Percentiles rank a stretch among this genome's conserved stretches.
phyloP scores from a whole-genome alignment of 2,797 vertebrate species.

The Todus mexicanus region DNA sequence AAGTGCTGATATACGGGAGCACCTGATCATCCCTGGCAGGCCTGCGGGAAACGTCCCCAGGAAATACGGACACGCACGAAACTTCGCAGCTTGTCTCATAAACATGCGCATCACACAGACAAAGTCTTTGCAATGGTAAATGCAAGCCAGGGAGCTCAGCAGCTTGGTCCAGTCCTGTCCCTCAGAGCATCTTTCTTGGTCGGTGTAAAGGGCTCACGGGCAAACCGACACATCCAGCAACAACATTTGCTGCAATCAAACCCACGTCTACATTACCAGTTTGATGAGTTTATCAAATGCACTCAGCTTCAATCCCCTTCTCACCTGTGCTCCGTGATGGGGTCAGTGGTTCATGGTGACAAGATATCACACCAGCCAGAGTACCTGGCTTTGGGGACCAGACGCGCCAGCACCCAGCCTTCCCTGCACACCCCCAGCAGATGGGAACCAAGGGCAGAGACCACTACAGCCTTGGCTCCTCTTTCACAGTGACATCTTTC shows the following conservation, averaged over 20 bases:
- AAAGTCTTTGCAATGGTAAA: background rate
- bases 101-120: background rate
- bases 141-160: background rate
- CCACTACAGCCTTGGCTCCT: background rate
- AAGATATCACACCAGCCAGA: fast-evolving
- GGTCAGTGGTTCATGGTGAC: fast-evolving
- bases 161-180: background rate
- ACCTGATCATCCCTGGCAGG: background rate
- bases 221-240: fast-evolving
- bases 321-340: fast-evolving
- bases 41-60: background rate
- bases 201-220: background rate
- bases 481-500: background rate
- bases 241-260: fast-evolving
- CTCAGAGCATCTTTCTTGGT: background rate
- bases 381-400: background rate
- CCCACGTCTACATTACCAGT: fast-evolving
- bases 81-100: background rate
- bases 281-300: background rate
- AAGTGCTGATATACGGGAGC: background rate
- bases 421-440: background rate
- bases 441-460: background rate
- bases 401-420: fast-evolving
- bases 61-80: fast-evolving
- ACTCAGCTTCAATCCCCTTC: background rate